Conservation (phyloP, 2,888 invertebrate genomes). For the Drosophila mulleri region DNA sequence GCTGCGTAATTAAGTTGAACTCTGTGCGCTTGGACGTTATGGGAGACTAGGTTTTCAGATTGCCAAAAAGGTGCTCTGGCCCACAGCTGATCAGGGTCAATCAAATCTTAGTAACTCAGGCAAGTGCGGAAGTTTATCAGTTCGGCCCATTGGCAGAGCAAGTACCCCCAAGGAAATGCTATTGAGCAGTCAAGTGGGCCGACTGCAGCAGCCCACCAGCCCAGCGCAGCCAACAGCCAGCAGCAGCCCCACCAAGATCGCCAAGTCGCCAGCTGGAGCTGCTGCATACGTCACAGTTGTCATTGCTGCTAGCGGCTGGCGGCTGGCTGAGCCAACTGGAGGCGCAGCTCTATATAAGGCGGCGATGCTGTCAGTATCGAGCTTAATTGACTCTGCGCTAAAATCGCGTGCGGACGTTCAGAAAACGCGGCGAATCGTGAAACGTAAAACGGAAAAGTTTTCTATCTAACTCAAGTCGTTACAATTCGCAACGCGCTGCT, state of each 20-base stretch:
- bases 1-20: conserved; percentile 61
- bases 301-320: conserved; percentile 43
- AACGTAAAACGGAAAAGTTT: conserved; percentile 40
- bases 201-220: conserved; percentile 36
- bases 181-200: conserved; percentile 32
- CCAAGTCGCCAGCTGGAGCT: conserved; percentile 26
- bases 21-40: conserved; percentile 53
- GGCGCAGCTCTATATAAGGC: conserved; percentile 80
- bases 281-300: conserved; percentile 63
- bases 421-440: conserved; percentile 61
- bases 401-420: conserved; percentile 80
- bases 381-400: conserved; percentile 83
- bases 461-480: conserved; percentile 32
- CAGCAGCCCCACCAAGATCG: conserved; percentile 27
- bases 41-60: conserved; percentile 52
- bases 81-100: conserved; percentile 9
- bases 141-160: conserved; percentile 3
- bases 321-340: conserved; percentile 48
- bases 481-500: conserved; percentile 63
- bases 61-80: conserved; percentile 1
- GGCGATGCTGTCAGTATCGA: conserved; percentile 66
- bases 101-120: no score
- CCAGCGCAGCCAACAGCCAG: conserved; percentile 19
- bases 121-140: conserved; percentile 26
- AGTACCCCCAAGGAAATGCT: conserved; percentile 47